Evolutionary conservation across 2,888 invertebrate species (phyloP), one percentile per base, ranked within the genome.

Genomic region (Molanna angustata): DNA sequence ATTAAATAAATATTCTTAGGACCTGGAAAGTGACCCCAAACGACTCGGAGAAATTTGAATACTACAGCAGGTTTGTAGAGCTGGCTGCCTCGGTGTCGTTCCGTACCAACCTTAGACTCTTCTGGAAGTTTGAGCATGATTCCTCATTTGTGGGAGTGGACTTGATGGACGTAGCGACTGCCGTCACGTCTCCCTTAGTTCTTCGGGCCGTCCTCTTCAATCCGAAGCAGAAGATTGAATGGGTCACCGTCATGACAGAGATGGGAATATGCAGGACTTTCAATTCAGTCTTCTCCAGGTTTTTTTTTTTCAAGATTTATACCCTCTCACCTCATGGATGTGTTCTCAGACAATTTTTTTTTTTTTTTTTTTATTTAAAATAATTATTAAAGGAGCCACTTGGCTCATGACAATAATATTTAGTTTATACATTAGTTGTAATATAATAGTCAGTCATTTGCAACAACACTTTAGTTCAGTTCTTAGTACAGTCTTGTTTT

Each of bases 41-140:
- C 1, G 0, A 66, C 73, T 60, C 65, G 0, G 69, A 69, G 2
- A 66, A 66, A 27, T 75, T 65, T 62, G 67, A 66, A 19, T 76
- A 76, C 58, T 77, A 76, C 63, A 65, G 64, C 32, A 71, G 71
- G 20, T 76, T 76, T 60, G 60, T 77, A 1, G 71, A 72, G 54
- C 67, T 75, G 53, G 67, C 75, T 0, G 66, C 74, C 0, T 74
- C 74, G 39, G 70, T 77, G 1, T 76, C 76, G 0, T 76, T 77
- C 63, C 62, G 76, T 1, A 43, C 69, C 7, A 77, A 77, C 52
- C 59, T 88, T 58, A 80, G 88, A 63, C 78, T 87, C 67, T 87
- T 87, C 64, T 80, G 87, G 68, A 84, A 84, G 67, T 80, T 80
- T 35, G 87, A 88, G 67, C 70, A 71, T 2, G 80, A 82, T 32